Evolutionary conservation across 1,140 invertebrate species (phyloP), one percentile per base, ranked within the genome.

Genomic region (Pseudoatta argentina): DNA sequence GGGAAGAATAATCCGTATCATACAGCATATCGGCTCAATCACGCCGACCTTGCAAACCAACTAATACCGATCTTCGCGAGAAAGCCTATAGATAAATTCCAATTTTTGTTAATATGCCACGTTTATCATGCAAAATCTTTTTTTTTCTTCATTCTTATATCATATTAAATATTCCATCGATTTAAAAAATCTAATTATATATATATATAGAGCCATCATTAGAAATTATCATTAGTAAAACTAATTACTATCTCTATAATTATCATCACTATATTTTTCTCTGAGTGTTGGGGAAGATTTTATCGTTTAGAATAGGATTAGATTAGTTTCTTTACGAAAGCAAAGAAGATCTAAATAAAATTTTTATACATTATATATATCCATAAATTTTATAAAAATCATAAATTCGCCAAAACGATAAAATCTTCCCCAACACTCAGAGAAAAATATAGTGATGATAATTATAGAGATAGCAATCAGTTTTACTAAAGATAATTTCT

Each of bases 1-100:
- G 85, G 78, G 91, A 89, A 91, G 86, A 91, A 86, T 87, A 93
- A 92, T 92, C 86, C 88, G 82, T 90, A 88, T 89, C 92, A 67
- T 88, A 82, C 85, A 86, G 87, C 87, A 87, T 83, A 57, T 59
- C 64, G 85, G 86, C 88, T 91, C 82, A 93, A 93, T 93, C 87
- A 92, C 82, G 71, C 69, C 89, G 93, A 93, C 93, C 93, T 93
- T 93, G 92, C 79, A 57, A 89, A 87, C 82, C 59, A 85, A 88
- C 89, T 92, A 85, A 75, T 75, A 89, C 88, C 89, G 91, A 93
- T 93, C 91, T 92, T 92, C 88, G 86, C 89, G 86, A 64, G 85
- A 92, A 89, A 88, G 72, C 69, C 51, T 72, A 44, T 27, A 72
- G 34, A 82, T 82, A 82, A 82, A 72, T 59, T 61, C 24, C 21